Percentiles rank a stretch among this genome's conserved stretches.
Conservation (phyloP, 2,113 vertebrate genomes). For the Ptyas mucosa region DNA sequence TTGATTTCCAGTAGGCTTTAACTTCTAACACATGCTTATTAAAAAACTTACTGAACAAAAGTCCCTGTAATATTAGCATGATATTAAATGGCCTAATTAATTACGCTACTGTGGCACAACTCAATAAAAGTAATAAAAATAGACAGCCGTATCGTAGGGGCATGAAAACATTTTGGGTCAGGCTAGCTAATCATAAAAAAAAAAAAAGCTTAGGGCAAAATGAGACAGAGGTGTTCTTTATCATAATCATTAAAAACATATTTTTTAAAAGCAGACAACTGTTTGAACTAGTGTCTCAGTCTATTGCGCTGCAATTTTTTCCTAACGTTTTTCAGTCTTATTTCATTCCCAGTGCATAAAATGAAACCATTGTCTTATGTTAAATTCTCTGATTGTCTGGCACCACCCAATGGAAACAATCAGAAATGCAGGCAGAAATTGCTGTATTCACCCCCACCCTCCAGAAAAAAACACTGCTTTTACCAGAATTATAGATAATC, state of each 20-base stretch:
- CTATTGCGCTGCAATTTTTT: conserved; percentile 64
- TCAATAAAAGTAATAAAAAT: conserved; percentile 49
- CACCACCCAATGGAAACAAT: conserved; percentile 71
- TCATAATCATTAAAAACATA: conserved; percentile 9
- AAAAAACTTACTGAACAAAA: conserved; percentile 28
- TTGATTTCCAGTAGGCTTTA: conserved; percentile 27
- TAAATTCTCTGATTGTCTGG: conserved; percentile 64
- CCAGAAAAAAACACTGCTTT: background rate
- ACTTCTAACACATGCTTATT: conserved; percentile 22
- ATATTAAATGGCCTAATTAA: conserved; percentile 49
- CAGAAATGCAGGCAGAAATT: conserved; percentile 58
- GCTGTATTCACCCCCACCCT: background rate
- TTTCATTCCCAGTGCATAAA: conserved; percentile 25
- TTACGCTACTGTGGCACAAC: conserved; percentile 49
- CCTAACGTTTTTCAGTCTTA: conserved; percentile 45
- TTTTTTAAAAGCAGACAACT: conserved; percentile 38
- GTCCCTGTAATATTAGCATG: conserved; percentile 22
- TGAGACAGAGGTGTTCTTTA: conserved; percentile 53
- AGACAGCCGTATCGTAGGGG: conserved; percentile 52
- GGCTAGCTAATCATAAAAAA: conserved; percentile 50
- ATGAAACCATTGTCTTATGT: conserved; percentile 42
- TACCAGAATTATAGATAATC: background rate
- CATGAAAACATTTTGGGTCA: conserved; percentile 57
- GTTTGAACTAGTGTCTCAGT: conserved; percentile 49
- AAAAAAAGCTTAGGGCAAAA: conserved; percentile 4